Percentiles rank a stretch among this genome's conserved stretches.
Conservation (phyloP, 2,888 invertebrate species). For the Pseudanteris insignis region DNA sequence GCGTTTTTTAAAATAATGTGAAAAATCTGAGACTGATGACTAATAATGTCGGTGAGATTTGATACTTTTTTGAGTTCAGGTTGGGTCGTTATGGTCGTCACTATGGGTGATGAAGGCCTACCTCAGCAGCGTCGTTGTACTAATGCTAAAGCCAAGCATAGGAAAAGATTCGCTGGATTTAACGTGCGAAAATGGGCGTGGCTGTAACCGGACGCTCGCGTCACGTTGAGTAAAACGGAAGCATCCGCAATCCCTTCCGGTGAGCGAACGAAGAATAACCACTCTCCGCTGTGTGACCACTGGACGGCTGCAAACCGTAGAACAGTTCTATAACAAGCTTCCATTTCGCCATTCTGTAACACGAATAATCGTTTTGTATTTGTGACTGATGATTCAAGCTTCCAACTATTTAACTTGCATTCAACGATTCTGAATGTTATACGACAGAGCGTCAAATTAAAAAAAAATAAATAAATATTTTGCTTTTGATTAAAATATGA, state of each 20-base stretch:
- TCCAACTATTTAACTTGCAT: too few relatives aligned
- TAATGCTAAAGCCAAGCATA: conserved; percentile 37
- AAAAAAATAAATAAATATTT: too few relatives aligned
- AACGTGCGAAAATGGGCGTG: conserved; percentile 46
- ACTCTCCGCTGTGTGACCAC: conserved; percentile 72
- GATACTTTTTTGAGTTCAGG: too few relatives aligned
- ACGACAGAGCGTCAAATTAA: too few relatives aligned
- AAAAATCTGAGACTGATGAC: neutral
- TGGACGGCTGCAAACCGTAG: conserved; percentile 71
- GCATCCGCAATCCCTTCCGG: conserved; percentile 73
- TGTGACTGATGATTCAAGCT: too few relatives aligned
- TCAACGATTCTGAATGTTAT: too few relatives aligned
- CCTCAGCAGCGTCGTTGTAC: conserved; percentile 38
- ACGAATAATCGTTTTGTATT: too few relatives aligned
- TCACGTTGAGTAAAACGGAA: conserved; percentile 73
- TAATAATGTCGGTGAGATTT: too few relatives aligned
- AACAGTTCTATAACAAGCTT: conserved; percentile 71
- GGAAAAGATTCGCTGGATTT: conserved; percentile 38
- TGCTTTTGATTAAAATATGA: too few relatives aligned
- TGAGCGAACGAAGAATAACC: conserved; percentile 73
- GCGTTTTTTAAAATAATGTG: neutral
- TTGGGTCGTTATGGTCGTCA: neutral
- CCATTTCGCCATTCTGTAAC: conserved; percentile 70
- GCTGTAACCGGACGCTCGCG: conserved; percentile 62
- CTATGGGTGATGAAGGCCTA: conserved; percentile 24